Base-by-base conservation (phyloP, 2,888 invertebrate species). In the Luperina testacea region DNA sequence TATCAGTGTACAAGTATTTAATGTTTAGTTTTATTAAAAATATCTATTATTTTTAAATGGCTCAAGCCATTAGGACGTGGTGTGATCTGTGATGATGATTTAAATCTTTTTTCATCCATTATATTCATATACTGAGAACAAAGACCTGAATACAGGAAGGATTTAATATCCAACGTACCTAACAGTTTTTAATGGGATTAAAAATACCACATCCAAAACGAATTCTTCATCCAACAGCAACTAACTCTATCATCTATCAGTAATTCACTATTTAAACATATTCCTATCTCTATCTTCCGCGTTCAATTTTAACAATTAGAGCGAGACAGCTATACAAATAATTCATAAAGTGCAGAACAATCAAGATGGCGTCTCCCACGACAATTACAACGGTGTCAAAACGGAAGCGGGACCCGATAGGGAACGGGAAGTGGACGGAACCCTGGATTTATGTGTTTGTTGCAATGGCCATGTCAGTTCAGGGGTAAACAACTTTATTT, bases 301-400 rank as follows among this genome's bases (percentile, higher is more conserved):
- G 64, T n/a, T 15, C 77, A 87, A 72, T 51, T 24, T 8, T 27
- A 11, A 9, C 32, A 68, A 88, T 82, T 83, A 59, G 84, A 92
- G 88, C 76, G 90, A 87, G 93, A 92, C 81, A 88, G 75, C 78
- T 70, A 17, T 68, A 82, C 68, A 86, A 80, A 92, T 94, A 93
- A 91, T 87, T 95, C 93, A 93, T 90, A 88, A 15, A 61, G 68
- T 89, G 87, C 91, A 92, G 89, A 92, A 89, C 90, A 88, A 90
- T 91, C 90, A 91, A 90, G 90, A 81, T 88, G 82, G 84, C 82
- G 85, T 85, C 90, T 95, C 96, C 92, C 96, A 95, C 95, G 95
- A 91, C 92, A 94, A 95, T 95, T 94, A 94, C 92, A 90, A 90
- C 84, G 88, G 92, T 93, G 94, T 94, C 92, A 93, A 94, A 95